phyloP scores from a whole-genome alignment of 2,888 invertebrate species.

The Apamea monoglypha region DNA sequence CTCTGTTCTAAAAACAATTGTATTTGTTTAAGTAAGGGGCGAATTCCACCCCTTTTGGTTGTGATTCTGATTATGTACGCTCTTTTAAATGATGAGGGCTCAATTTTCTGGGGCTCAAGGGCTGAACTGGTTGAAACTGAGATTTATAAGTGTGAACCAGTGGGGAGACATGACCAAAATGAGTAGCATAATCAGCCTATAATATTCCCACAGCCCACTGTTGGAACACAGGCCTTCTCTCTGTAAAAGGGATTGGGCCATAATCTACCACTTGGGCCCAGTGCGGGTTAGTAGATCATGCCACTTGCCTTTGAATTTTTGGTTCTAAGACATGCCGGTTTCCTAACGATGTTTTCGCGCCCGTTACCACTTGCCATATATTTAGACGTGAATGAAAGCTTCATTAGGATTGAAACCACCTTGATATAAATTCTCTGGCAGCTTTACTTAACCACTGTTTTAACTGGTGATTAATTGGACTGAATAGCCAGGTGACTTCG shows the following conservation, averaged over 20 bases:
- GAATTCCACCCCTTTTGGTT: slow-evolving; percentile 17
- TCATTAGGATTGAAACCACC: not conserved
- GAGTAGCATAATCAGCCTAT: not conserved
- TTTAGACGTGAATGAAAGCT: not conserved
- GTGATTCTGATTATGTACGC: not conserved
- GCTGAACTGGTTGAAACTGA: not conserved
- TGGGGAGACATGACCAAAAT: not conserved
- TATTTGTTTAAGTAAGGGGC: slow-evolving; percentile 51
- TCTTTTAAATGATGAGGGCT: not conserved
- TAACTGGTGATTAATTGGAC: not conserved
- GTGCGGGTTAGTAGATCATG: not conserved
- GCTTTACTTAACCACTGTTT: not conserved
- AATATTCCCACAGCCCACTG: not conserved
- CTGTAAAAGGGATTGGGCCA: not conserved
- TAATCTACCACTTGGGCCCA: not conserved
- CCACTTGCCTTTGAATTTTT: not conserved
- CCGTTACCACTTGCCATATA: not conserved
- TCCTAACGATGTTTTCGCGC: not conserved
- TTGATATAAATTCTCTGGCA: not conserved
- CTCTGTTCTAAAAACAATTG: slow-evolving; percentile 52
- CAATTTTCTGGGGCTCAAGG: no score
- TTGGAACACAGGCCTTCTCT: not conserved
- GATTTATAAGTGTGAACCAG: not conserved
- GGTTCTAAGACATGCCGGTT: not conserved
- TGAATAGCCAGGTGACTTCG: not conserved